A percentile compares a stretch with the other conserved stretches of the same genome.
phyloP scores from a whole-genome alignment of 92 coral and sea anemone genomes.

The Actinostola sp. region DNA sequence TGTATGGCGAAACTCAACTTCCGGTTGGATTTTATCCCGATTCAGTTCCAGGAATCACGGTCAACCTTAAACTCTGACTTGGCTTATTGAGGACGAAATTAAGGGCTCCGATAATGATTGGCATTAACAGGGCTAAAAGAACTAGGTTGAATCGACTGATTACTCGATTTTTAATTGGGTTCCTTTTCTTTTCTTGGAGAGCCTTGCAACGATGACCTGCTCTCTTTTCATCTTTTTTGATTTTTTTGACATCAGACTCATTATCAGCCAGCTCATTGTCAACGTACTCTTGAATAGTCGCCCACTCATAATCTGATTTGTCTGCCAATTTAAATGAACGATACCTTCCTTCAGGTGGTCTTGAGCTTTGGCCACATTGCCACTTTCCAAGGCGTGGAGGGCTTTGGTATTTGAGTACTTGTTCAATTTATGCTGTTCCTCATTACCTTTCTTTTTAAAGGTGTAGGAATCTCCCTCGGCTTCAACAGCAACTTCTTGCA shows the following conservation, averaged over 20 bases:
- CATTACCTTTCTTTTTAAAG: conserved; percentile 46
- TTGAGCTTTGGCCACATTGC: conserved; percentile 11
- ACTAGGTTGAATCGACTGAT: conserved; percentile 1
- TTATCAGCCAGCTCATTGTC: conserved; percentile 42
- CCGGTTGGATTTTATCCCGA: too few relatives aligned
- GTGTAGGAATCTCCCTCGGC: conserved; percentile 26
- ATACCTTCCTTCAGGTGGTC: conserved; percentile 43
- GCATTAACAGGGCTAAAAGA: neutral
- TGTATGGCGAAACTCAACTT: too few relatives aligned
- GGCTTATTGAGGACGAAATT: conserved; percentile 33
- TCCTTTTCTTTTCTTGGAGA: conserved; percentile 13
- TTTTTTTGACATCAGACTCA: conserved; percentile 42
- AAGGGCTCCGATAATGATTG: conserved; percentile 1
- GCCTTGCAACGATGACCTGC: neutral
- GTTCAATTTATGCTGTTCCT: conserved; percentile 45
- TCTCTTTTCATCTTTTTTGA: conserved; percentile 13
- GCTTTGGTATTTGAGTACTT: conserved; percentile 27
- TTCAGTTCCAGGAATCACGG: too few relatives aligned
- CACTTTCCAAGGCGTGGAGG: conserved; percentile 35
- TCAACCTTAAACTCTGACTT: too few relatives aligned
- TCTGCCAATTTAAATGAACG: conserved; percentile 19
- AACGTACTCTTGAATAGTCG: conserved; percentile 32
- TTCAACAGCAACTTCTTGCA: conserved; percentile 19
- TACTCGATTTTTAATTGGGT: neutral
- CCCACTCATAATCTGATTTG: conserved; percentile 39